Evolutionary conservation across 2,797 vertebrate species (phyloP).

Genomic region (Cottoperca gobio): DNA sequence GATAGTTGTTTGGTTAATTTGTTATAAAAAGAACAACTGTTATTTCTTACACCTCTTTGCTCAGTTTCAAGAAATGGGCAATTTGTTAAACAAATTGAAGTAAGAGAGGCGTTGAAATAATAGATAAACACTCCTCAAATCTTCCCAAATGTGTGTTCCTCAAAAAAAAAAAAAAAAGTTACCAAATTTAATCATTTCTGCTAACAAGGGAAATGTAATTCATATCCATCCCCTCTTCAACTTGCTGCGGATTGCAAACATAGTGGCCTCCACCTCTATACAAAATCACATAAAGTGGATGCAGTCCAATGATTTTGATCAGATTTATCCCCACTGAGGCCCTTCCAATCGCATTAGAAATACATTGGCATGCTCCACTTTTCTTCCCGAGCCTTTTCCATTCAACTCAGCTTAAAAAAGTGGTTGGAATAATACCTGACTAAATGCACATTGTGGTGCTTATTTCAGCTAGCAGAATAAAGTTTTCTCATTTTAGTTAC

Average conservation of each 20-base stretch:
- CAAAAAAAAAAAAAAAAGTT: constrained; percentile 35
- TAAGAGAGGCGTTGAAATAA: constrained; percentile 26
- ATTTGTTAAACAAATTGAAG: constrained; percentile 36
- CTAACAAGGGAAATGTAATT: constrained; percentile 60
- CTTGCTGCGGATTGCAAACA: constrained; percentile 63
- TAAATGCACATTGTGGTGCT: constrained; percentile 44
- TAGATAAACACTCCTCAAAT: constrained; percentile 30
- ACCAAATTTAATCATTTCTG: constrained; percentile 61
- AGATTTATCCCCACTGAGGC: constrained; percentile 71
- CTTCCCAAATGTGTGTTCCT: constrained; percentile 29
- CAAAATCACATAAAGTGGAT: constrained; percentile 75
- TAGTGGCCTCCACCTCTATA: constrained; percentile 51
- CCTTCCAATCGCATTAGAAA: constrained; percentile 77
- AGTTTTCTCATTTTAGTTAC: constrained; percentile 33
- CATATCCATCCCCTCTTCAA: constrained; percentile 60
- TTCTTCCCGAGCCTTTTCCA: constrained; percentile 45
- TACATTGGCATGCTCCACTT: constrained; percentile 63
- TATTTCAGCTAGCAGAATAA: constrained; percentile 27
- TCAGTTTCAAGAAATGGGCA: constrained; percentile 20
- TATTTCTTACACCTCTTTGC: constrained; percentile 10
- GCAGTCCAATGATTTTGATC: constrained; percentile 77
- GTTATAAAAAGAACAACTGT: constrained; percentile 18
- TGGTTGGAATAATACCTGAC: constrained; percentile 58
- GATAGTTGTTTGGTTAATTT: constrained; percentile 9
- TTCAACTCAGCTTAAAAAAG: constrained; percentile 66